These are phyloP conservation scores for Acromyrmex heyeri DNA, from an alignment of 1,140 invertebrate genomes.

Conservation along the genomic window DNA sequence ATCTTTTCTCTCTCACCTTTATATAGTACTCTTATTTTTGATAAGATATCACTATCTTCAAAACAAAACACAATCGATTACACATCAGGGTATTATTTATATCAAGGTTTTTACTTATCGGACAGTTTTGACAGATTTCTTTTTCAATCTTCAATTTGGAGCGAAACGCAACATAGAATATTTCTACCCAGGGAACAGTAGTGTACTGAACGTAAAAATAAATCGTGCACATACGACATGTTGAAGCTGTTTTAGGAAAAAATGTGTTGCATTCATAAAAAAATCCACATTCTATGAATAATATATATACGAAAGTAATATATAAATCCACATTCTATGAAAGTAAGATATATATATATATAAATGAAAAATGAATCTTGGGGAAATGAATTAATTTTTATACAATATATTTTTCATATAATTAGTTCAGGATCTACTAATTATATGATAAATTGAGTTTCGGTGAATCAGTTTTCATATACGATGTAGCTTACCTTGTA, in stretches of 20 bases:
- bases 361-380: too few relatives aligned
- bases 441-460: too few relatives aligned
- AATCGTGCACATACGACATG: background rate
- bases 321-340: too few relatives aligned
- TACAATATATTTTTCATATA: too few relatives aligned
- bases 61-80: slow-evolving; percentile 28
- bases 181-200: background rate
- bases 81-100: slow-evolving; percentile 6
- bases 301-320: too few relatives aligned
- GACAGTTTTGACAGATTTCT: background rate
- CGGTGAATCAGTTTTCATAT: too few relatives aligned
- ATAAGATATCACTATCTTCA: slow-evolving; percentile 43
- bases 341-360: too few relatives aligned
- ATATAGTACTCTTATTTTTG: background rate
- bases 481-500: too few relatives aligned
- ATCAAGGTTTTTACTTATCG: background rate
- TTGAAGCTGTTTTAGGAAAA: background rate
- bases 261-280: background rate
- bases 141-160: background rate
- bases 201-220: background rate
- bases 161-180: background rate
- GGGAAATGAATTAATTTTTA: too few relatives aligned
- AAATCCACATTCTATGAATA: too few relatives aligned
- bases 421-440: too few relatives aligned
- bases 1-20: background rate